Evolutionary conservation across 2,888 invertebrate genomes (phyloP).

Genomic region (Dioctria linearis): DNA sequence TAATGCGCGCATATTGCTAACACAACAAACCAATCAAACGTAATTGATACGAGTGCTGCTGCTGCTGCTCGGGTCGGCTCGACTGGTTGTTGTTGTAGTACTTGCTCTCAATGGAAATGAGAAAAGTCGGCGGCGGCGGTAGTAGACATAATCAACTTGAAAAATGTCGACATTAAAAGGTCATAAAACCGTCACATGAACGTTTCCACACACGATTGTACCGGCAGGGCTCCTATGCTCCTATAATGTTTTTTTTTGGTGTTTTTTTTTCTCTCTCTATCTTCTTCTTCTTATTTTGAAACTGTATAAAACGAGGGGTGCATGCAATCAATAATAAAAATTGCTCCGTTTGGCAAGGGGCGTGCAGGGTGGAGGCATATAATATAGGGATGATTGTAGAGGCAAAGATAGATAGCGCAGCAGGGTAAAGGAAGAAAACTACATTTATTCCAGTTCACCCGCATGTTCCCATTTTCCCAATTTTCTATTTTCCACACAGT

Average conservation of each 20-base stretch:
- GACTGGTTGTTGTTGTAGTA: not conserved
- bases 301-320: slow-evolving; percentile 19
- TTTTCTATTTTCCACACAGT: not conserved
- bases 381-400: not conserved
- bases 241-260: slow-evolving; percentile 7
- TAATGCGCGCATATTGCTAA: slow-evolving; percentile 36
- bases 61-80: not conserved
- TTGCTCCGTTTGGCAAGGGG: not conserved
- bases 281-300: no score
- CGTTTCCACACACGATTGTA: slow-evolving; percentile 32
- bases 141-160: slow-evolving; percentile 48
- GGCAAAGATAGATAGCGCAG: not conserved
- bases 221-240: not conserved
- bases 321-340: slow-evolving; percentile 46
- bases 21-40: slow-evolving; percentile 47
- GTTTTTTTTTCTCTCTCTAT: no score
- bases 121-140: slow-evolving; percentile 23
- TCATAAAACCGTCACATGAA: slow-evolving; percentile 48
- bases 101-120: slow-evolving; percentile 19
- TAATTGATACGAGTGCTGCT: slow-evolving; percentile 28
- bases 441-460: slow-evolving; percentile 1
- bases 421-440: not conserved
- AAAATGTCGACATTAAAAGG: slow-evolving; percentile 50
- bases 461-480: not conserved
- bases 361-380: not conserved